Evolutionary conservation across 2,888 invertebrate genomes (phyloP), one percentile per base, ranked within the genome.

Genomic region (Omphaloscelis lunosa): DNA sequence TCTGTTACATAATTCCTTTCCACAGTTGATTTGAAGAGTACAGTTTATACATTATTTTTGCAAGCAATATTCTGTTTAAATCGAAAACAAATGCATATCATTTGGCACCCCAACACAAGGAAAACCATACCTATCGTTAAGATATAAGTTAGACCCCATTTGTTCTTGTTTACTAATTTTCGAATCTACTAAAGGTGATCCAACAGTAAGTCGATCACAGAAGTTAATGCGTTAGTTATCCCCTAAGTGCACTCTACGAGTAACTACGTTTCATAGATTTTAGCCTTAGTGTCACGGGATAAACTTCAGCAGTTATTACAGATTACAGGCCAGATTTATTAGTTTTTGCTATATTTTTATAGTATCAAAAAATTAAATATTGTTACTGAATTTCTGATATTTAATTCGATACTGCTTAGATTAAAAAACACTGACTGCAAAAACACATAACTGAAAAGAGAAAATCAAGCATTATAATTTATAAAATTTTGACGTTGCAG

Each of bases 151-250:
- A 58, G 12, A 1, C n/a, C n/a, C 48, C 17, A 74, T 68, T 58
- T 58, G 8, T 51, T 72, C n/a, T 68, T 76, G 15, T 78, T 58
- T 61, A 70, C 48, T 66, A 62, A 70, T 34, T 53, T 45, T 23
- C 48, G 70, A 34, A 70, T 65, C 61, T 29, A 48, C 1, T 29
- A 29, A 78, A 77, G 45, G 58, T 68, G 27, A 69, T 59, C 65
- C 56, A 75, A 65, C 59, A 39, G 48, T 73, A 67, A 75, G 71
- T 69, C 56, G 58, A 80, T 75, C 72, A 68, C 74, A 68, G n/a
- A 67, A 67, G 63, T 63, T 83, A 83, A 80, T 71, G 65, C 72
- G 77, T 80, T 72, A 75, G 85, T 82, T 77, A 85, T 77, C 74
- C 72, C 15, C 12, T 53, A 79, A 85, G 83, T 72, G 74, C 76